phyloP scores from a whole-genome alignment of 2,888 invertebrate genomes.

The Galerucella calmariensis region DNA sequence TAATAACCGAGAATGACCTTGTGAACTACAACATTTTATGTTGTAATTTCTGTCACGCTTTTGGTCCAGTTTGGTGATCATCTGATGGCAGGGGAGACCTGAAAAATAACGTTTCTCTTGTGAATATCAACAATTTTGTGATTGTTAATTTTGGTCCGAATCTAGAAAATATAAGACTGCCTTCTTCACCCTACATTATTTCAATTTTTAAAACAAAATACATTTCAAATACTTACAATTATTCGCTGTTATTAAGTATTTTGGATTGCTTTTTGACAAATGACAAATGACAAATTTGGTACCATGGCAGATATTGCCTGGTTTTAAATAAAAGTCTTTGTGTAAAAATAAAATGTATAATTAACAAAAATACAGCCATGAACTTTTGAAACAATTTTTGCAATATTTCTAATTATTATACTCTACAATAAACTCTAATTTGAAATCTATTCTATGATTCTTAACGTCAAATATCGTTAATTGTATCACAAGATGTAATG shows the following conservation, averaged over 20 bases:
- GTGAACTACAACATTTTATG: slow-evolving; percentile 51
- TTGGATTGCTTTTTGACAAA: no score
- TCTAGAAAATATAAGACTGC: no score
- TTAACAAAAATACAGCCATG: slow-evolving; percentile 44
- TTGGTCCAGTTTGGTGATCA: slow-evolving; percentile 35
- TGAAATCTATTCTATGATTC: slow-evolving; percentile 24
- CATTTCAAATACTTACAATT: no score
- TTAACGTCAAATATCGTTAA: slow-evolving; percentile 36
- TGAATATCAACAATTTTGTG: not conserved
- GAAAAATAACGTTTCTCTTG: not conserved
- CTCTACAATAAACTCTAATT: slow-evolving; percentile 28
- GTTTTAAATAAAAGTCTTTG: slow-evolving; percentile 18
- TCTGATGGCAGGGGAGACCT: not conserved
- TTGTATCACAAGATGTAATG: slow-evolving; percentile 40
- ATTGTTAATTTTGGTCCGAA: not conserved
- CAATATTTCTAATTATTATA: slow-evolving; percentile 13
- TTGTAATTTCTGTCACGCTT: slow-evolving; percentile 40
- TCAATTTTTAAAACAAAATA: not conserved
- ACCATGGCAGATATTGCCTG: not conserved
- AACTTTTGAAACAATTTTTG: slow-evolving; percentile 37
- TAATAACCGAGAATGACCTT: slow-evolving; percentile 60
- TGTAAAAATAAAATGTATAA: slow-evolving; percentile 45
- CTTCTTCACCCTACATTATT: no score
- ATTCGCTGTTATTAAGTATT: no score
- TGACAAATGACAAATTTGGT: not conserved